Evolutionary conservation across 2,797 vertebrate species (phyloP), one percentile per base, ranked within the genome.

Genomic region (Pyrocephalus nanus): DNA sequence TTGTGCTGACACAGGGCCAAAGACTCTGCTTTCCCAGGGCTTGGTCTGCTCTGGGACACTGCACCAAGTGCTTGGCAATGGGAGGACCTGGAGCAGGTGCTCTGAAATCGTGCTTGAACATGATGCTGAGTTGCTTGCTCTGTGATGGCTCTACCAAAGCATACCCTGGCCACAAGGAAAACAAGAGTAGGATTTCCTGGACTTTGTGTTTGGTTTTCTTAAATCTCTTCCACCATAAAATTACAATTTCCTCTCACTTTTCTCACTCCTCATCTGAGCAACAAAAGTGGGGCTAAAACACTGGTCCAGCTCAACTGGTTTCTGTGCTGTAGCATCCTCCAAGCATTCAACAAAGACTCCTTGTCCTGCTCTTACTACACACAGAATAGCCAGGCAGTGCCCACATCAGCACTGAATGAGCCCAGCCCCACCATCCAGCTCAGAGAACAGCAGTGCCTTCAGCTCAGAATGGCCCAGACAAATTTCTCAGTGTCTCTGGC

Each of bases 21-120:
- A 73, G 29, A 29, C 47, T 85, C 34, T 60, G 42, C 29, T 74
- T n/a, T 48, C n/a, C 34, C 54, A 65, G 70, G 21, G 45, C 58
- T 88, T 7, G 0, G 12, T 43, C 27, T 57, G 36, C 42, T 53
- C 27, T 67, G 1, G 0, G 19, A 16, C 0, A 1, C 71, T 69
- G 66, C 62, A 75, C 29, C 0, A 2, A 47, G 30, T 16, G 26
- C 47, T n/a, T 27, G 36, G 50, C 65, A 55, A 34, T 18, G 26
- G 75, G 43, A 70, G 15, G 9, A 79, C 30, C 74, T 73, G 47
- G 36, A 19, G 16, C 32, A 78, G 34, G 16, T 51, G 58, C 30
- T 83, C 58, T 65, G 47, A 69, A 72, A 47, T 16, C 0, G 0
- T 1, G 1, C 32, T 50, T 55, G 54, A 75, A 42, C 8, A 4